These are phyloP conservation scores for Coregonus suidteri DNA, from an alignment of 2,797 vertebrate species.

Conservation along the genomic window DNA sequence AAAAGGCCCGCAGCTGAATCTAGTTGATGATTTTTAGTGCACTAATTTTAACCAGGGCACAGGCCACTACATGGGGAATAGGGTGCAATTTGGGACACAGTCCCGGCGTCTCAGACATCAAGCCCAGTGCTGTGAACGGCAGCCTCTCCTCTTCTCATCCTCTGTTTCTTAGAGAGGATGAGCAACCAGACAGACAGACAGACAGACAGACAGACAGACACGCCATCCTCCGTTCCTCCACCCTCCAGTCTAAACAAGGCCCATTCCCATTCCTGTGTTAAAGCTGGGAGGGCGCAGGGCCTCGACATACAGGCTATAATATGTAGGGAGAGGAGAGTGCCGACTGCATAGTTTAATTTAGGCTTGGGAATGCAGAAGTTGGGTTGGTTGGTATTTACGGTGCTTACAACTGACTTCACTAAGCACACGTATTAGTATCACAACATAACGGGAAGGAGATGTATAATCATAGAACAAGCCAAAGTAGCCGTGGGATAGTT, in stretches of 20 bases:
- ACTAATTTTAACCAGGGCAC: not conserved
- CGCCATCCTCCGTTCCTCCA: conserved; percentile 1
- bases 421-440: conserved; percentile 50
- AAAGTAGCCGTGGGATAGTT: conserved; percentile 29
- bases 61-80: not conserved
- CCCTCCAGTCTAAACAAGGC: conserved; percentile 49
- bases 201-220: too few relatives aligned
- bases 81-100: not conserved
- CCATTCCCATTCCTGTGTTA: conserved; percentile 49
- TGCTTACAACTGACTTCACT: conserved; percentile 26
- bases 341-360: too few relatives aligned
- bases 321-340: not conserved
- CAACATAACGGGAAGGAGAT: conserved; percentile 28
- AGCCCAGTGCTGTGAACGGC: conserved; percentile 49
- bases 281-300: conserved; percentile 18
- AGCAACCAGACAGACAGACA: too few relatives aligned
- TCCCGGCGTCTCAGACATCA: conserved; percentile 68
- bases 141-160: conserved; percentile 53
- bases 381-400: conserved; percentile 35
- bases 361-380: conserved; percentile 36
- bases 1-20: too few relatives aligned
- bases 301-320: not conserved
- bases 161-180: conserved; percentile 30
- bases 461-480: conserved; percentile 24
- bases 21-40: too few relatives aligned